Base-by-base conservation (phyloP, 2,888 invertebrate species). In the Odontocolon sp. region DNA sequence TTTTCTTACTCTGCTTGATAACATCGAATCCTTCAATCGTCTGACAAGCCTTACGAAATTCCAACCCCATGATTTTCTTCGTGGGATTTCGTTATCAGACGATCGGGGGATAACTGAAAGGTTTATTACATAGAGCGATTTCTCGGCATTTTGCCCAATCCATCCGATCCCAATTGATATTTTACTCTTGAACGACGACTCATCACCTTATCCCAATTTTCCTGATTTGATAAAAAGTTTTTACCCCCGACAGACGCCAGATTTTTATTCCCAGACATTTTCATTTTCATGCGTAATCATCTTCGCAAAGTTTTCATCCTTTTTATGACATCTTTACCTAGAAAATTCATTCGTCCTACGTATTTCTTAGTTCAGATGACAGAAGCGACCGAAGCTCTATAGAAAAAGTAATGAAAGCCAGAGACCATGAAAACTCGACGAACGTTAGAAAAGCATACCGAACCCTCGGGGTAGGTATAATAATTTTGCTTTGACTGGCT, bases 271-370 rank as follows among this genome's bases (percentile, higher is more conserved):
- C 28, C 47, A 14, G 23, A 16, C 21, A 2, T 38, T 9, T 11
- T 47, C 33, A 11, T 38, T 2, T 26, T 26, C 50, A 36, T 16
- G 50, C 14, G 50, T 38, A 38, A 63, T 50, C 50, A 14, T 5
- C 23, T 47, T 9, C 6, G 42, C 31, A 3, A 6, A 9, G 5
- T 36, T 21, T 26, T 31, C 31, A 18, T 59, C 42, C 59, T 42
- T 42, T 59, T 59, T 31, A 59, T 59, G n/a, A 31, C 42, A 14
- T 1, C 42, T 31, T 42, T 45, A 42, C 9, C 6, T 16, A 42
- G 9, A 9, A 21, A 42, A 45, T 45, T 61, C 61, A 61, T 64
- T 33, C 11, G 28, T 50, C 36, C 16, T 11, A 4, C 16, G 14
- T 0, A n/a, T 2, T 26, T 18, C 33, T 54, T 31, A 11, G 33